A percentile compares a stretch with the other conserved stretches of the same genome.
phyloP scores from a whole-genome alignment of 2,888 invertebrate genomes.

The Melinaea menophilus region DNA sequence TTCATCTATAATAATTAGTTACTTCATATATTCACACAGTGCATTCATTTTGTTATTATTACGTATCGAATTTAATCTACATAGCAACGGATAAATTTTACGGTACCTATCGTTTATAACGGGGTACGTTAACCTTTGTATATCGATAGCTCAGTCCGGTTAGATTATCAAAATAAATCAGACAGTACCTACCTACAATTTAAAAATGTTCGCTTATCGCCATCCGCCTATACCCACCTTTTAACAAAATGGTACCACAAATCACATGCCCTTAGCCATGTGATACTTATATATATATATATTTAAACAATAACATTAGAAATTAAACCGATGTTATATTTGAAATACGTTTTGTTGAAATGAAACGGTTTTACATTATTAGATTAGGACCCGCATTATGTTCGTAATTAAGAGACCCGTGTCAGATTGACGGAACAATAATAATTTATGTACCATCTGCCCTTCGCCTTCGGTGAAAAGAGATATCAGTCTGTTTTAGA shows the following conservation, averaged over 20 bases:
- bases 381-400: constrained; percentile 31
- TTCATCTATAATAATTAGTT: constrained; percentile 18
- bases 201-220: too few species aligned
- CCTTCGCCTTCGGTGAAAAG: constrained; percentile 15
- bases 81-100: too few species aligned
- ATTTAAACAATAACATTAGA: not conserved
- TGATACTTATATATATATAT: not conserved
- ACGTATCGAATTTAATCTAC: too few species aligned
- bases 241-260: not conserved
- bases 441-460: constrained; percentile 29
- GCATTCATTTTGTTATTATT: too few species aligned
- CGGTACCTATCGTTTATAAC: too few species aligned
- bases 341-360: constrained; percentile 11
- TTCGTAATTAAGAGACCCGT: constrained; percentile 25
- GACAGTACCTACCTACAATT: too few species aligned
- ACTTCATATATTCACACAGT: too few species aligned
- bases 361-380: constrained; percentile 20
- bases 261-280: not conserved
- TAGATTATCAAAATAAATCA: too few species aligned
- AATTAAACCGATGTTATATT: not conserved
- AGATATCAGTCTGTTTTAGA: constrained; percentile 4
- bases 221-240: too few species aligned
- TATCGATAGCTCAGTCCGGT: too few species aligned
- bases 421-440: constrained; percentile 23
- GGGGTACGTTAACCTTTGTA: too few species aligned